Base-by-base conservation (phyloP, 2,888 invertebrate genomes). In the Frankliniella intonsa region DNA sequence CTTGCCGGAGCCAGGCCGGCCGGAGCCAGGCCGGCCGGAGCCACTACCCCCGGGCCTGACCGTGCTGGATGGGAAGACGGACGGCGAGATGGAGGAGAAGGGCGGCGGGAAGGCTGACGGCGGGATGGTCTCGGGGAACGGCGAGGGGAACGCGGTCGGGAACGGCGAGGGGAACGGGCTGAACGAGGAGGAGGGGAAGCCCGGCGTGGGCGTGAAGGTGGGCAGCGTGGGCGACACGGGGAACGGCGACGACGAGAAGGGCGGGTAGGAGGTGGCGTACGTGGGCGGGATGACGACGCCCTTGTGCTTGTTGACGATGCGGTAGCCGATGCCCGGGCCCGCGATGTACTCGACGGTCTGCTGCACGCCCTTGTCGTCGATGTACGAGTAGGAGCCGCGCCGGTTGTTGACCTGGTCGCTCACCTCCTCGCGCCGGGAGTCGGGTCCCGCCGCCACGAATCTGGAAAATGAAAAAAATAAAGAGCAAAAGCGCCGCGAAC, bases 361-460 rank as follows among this genome's bases (percentile, higher is more conserved):
- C 87, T 94, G 94, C 50, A 93, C 91, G 0, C 94, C 94, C 88
- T 94, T 94, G 85, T 94, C 94, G 85, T 94, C 94, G 25, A 94
- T 87, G 86, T 93, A 94, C 0, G 94, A 93, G 88, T 94, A 94
- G 0, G 94, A 93, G 55, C 94, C 94, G 84, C 93, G 89, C 1
- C 94, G 93, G 84, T 94, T 91, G 22, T 94, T 94, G 82, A 91
- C 91, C 0, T 93, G 89, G 84, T 93, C 94, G 84, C 93, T 93
- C 84, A 92, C 91, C 87, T 94, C 94, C 0, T 93, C 92, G 83
- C 94, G 89, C 84, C 94, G 90, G 86, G 94, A 94, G 86, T 94
- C 94, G 0, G 94, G 94, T 1, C 94, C 94, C 11, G 93, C 92
- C 55, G 94, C 92, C 85, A 93, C 92, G 84, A 94, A 93, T 85